Evolutionary conservation across 2,797 vertebrate genomes (phyloP).

Genomic region (Cossypha polioptera): DNA sequence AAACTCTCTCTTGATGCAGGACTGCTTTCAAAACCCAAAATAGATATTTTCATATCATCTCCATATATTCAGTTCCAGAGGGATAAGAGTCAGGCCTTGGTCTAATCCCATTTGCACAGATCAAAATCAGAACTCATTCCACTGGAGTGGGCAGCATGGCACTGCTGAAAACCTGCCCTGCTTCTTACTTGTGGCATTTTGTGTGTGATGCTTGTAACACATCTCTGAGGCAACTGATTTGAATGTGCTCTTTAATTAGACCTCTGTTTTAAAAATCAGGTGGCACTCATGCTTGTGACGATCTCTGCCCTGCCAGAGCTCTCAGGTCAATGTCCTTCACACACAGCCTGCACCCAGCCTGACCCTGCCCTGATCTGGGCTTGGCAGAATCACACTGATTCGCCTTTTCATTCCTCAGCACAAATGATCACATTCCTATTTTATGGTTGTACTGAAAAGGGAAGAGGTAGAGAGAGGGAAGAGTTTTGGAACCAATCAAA

Average conservation of each 20-base stretch:
- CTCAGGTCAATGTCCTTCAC: not conserved
- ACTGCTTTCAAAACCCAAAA: not conserved
- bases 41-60: not conserved
- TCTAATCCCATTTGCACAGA: slow-evolving; percentile 4
- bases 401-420: not conserved
- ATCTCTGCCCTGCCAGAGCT: not conserved
- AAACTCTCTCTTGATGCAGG: not conserved
- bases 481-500: not conserved
- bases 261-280: not conserved
- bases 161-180: not conserved
- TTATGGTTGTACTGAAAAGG: not conserved
- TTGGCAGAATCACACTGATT: not conserved
- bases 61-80: not conserved
- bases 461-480: not conserved
- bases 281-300: not conserved
- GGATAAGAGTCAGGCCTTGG: not conserved
- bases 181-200: not conserved
- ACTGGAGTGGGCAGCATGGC: not conserved
- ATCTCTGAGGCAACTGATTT: not conserved
- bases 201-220: not conserved
- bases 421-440: not conserved
- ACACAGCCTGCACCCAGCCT: not conserved
- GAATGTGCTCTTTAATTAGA: slow-evolving; percentile 15
- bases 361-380: not conserved
- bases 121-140: slow-evolving; percentile 27